Base-by-base conservation (phyloP, 1,140 invertebrate species). In the Megalonaias nervosa region DNA sequence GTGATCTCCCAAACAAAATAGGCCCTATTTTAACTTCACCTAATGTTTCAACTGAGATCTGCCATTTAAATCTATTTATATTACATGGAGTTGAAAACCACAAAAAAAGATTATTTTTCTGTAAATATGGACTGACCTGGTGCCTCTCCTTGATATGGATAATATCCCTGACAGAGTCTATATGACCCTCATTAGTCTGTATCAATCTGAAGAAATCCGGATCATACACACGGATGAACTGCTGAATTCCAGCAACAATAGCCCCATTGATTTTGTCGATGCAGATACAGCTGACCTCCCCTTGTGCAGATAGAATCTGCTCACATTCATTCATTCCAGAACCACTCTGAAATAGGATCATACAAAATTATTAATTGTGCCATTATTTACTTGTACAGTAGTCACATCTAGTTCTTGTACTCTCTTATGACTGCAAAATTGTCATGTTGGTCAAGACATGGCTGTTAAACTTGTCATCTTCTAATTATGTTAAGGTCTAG, bases 121-220 rank as follows among this genome's bases (percentile, higher is more conserved):
- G 16, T 17, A 21, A n/a, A 3, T 17, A 67, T 17, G 12, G 12
- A 11, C 65, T 17, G 11, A 90, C 89, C 85, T 90, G 90, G 75
- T 85, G 88, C 81, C 89, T 83, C 56, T 91, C 89, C 61, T 87
- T 84, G 15, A 91, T 88, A 78, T 91, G 89, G n/a, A 90, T 86
- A 48, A 91, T 84, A 72, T 81, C 84, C 71, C 89, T 81, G 0
- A 91, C 86, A 57, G 87, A 81, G 72, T 91, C 90, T 48, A 77
- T 84, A 70, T 91, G 90, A 2, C 90, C 90, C 59, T 86, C 78
- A 80, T 91, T 91, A 15, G 84, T 89, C 82, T 91, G 90, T 21
- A 90, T 85, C 23, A 90, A 82, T 38, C 87, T 78, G 78, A 87
- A 91, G 19, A 81, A 76, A 38, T 89, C 86, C 67, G 87, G 78